A percentile compares a stretch with the other conserved stretches of the same genome.
Evolutionary conservation across 2,888 invertebrate genomes (phyloP).

Genomic region (Macrophya annulata): DNA sequence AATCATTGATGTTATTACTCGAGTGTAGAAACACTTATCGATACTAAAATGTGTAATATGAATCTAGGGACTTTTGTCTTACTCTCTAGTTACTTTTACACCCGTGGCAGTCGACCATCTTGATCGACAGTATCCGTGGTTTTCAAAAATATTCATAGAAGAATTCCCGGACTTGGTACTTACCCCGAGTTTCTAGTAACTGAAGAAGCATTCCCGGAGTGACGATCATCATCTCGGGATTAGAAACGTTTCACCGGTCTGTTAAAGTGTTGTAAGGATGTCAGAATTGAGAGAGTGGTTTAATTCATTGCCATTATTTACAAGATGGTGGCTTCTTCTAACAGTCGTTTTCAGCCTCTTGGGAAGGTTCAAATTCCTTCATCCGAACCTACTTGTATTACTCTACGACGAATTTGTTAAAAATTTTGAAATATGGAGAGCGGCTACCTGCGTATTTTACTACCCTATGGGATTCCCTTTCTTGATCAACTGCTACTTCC

Average conservation of each 20-base stretch:
- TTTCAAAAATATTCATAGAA: not conserved
- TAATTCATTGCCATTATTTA: slow-evolving; percentile 93
- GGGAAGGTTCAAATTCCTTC: slow-evolving; percentile 92
- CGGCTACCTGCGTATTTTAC: slow-evolving; percentile 94
- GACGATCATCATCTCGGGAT: no score
- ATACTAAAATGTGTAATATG: not conserved
- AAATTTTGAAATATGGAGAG: slow-evolving; percentile 95
- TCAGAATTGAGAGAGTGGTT: slow-evolving; percentile 93
- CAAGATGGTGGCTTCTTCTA: slow-evolving; percentile 95
- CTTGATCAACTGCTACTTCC: slow-evolving; percentile 97
- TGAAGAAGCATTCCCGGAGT: no score
- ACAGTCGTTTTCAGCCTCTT: slow-evolving; percentile 92
- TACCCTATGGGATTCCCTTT: slow-evolving; percentile 98
- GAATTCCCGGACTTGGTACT: no score
- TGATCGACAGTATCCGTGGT: not conserved
- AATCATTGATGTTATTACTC: not conserved
- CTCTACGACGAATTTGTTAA: slow-evolving; percentile 87
- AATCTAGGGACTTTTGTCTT: not conserved
- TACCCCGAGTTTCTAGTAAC: no score
- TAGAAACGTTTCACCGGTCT: not conserved
- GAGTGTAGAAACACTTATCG: not conserved
- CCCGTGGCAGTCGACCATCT: not conserved
- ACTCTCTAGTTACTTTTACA: not conserved
- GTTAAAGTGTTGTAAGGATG: slow-evolving; percentile 81
- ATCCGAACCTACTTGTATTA: slow-evolving; percentile 87